Conservation (phyloP, 2,888 invertebrate species). For the Drosophila mulleri region DNA sequence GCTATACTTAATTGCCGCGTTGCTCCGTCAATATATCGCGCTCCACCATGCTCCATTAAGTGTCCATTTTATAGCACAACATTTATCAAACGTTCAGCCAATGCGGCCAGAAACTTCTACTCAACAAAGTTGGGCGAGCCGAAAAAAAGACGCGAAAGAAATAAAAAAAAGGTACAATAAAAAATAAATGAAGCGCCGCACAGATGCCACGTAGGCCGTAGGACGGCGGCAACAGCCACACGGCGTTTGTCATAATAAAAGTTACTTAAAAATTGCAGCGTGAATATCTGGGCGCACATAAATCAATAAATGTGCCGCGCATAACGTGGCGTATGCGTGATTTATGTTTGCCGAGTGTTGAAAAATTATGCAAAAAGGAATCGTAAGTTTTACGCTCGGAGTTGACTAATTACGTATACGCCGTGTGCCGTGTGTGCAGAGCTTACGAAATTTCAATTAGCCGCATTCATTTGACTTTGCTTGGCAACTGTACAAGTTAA, state of each 20-base stretch:
- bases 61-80: constrained; percentile 56
- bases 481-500: constrained; percentile 18
- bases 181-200: constrained; percentile 3
- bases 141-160: constrained; percentile 1
- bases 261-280: constrained; percentile 69
- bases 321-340: constrained; percentile 49
- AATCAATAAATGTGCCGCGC: constrained; percentile 60
- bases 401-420: constrained; percentile 41
- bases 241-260: constrained; percentile 74
- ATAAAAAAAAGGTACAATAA: not conserved
- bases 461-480: constrained; percentile 34
- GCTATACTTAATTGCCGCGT: not conserved
- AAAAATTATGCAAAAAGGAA: constrained; percentile 33
- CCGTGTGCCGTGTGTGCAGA: constrained; percentile 9
- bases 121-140: constrained; percentile 16
- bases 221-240: constrained; percentile 13
- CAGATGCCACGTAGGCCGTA: constrained; percentile 43
- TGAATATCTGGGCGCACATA: constrained; percentile 63
- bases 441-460: constrained; percentile 43
- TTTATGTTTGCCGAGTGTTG: constrained; percentile 36
- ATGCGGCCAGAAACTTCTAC: constrained; percentile 32
- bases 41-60: constrained; percentile 51
- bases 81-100: constrained; percentile 48
- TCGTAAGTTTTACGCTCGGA: not conserved
- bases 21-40: constrained; percentile 17